Conservation (phyloP, 2,113 vertebrate species). For the Gymnogyps californianus region DNA sequence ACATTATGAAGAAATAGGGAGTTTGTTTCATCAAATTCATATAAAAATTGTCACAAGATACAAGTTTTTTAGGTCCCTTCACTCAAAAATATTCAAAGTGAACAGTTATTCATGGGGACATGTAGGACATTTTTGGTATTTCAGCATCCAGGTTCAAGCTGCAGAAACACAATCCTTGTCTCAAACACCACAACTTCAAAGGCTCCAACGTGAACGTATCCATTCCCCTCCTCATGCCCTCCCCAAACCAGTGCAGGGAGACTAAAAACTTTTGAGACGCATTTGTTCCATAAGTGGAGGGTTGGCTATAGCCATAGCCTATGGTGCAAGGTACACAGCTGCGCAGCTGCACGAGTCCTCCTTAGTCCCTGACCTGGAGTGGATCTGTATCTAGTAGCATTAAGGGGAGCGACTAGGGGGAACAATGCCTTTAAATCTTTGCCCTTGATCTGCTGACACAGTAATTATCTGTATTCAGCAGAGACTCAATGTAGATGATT, state of each 20-base stretch:
- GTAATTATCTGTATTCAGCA: not conserved
- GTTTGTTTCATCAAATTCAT: not conserved
- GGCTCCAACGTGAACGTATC: not conserved
- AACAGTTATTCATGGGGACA: not conserved
- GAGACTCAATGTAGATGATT: not conserved
- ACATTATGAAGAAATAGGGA: not conserved
- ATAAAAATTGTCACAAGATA: not conserved
- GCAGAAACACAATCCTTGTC: not conserved
- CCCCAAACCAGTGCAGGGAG: not conserved
- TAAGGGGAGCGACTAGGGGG: not conserved
- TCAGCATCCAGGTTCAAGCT: not conserved
- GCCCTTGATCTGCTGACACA: not conserved
- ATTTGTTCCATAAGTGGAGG: not conserved
- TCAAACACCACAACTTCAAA: not conserved
- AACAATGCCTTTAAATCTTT: not conserved
- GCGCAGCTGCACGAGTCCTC: accelerated
- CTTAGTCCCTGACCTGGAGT: not conserved
- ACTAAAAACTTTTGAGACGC: not conserved
- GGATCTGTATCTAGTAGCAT: not conserved
- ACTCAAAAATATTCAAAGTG: not conserved
- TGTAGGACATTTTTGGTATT: not conserved
- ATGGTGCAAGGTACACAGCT: not conserved
- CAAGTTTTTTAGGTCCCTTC: not conserved
- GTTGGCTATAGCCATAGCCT: not conserved
- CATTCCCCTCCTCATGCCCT: accelerated